phyloP scores from a whole-genome alignment of 2,797 vertebrate genomes.

The Anguilla obscura region DNA sequence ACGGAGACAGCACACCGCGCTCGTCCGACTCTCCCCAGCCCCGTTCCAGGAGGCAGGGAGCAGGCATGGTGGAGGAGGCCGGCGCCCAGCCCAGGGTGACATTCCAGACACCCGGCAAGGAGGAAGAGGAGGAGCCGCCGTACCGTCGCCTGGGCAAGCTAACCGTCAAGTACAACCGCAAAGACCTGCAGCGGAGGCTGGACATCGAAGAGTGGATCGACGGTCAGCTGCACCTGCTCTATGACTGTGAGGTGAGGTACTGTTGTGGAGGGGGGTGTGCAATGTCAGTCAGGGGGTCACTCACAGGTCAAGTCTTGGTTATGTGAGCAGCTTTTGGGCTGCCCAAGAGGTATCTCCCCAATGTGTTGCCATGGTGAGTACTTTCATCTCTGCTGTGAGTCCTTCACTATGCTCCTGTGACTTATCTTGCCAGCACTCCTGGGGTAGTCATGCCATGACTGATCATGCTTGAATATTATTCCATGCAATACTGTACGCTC shows the following conservation, averaged over 20 bases:
- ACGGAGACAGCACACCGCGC: constrained; percentile 44
- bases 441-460: neutral
- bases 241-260: constrained; percentile 79
- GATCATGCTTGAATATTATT: neutral
- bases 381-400: neutral
- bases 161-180: constrained; percentile 93
- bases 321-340: neutral
- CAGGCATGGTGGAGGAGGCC: constrained; percentile 80
- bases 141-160: constrained; percentile 87
- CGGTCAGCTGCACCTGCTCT: constrained; percentile 87
- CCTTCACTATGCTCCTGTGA: neutral
- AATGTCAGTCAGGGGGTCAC: neutral
- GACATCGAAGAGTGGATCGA: constrained; percentile 97
- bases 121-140: constrained; percentile 72
- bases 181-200: constrained; percentile 91
- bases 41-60: constrained; percentile 66
- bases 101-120: constrained; percentile 76
- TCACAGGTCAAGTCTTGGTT: neutral
- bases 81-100: constrained; percentile 83
- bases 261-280: too few relatives aligned
- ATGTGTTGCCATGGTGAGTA: neutral
- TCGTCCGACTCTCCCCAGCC: constrained; percentile 47
- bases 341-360: neutral
- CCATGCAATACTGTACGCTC: neutral
- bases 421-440: neutral